Conservation (phyloP, 1,140 invertebrate genomes). For the Drosophila sturtevanti region DNA sequence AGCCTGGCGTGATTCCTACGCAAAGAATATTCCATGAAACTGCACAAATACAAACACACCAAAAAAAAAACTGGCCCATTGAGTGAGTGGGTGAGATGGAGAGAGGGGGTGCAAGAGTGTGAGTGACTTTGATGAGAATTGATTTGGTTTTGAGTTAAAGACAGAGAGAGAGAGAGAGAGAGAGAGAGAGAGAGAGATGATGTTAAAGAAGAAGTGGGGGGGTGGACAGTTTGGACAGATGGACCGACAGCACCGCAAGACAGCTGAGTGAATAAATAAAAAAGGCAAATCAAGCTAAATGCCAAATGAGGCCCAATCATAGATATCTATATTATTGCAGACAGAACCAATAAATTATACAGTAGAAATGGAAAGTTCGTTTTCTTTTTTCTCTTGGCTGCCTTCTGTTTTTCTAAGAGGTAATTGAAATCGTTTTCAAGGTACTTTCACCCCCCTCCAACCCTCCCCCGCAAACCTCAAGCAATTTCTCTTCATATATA, state of each 20-base stretch:
- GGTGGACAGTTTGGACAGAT: conserved; percentile 55
- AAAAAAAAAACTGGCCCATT: not conserved
- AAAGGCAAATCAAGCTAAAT: conserved; percentile 75
- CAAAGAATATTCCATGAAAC: conserved; percentile 51
- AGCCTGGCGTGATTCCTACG: conserved; percentile 76
- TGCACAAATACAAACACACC: conserved; percentile 34
- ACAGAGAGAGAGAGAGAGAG: not conserved
- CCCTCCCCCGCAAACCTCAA: not conserved
- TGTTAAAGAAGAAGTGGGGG: not conserved
- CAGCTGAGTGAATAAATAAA: conserved; percentile 77
- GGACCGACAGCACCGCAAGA: not conserved
- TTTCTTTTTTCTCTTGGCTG: not conserved
- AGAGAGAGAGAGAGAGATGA: not conserved
- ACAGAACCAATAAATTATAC: not conserved
- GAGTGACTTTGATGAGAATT: conserved; percentile 73
- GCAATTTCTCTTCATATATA: not conserved
- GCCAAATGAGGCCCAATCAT: conserved; percentile 69
- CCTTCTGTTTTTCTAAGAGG: conserved; percentile 2
- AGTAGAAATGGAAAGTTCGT: not conserved
- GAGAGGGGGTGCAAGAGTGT: conserved; percentile 62
- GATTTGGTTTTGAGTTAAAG: conserved; percentile 55
- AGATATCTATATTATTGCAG: conserved; percentile 41
- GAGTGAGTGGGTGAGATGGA: not conserved
- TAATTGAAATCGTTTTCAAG: conserved; percentile 30
- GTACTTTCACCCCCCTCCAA: not conserved